These are phyloP conservation scores for Phrixothrix hirtus DNA, from an alignment of 2,888 invertebrate species.

Conservation along the genomic window DNA sequence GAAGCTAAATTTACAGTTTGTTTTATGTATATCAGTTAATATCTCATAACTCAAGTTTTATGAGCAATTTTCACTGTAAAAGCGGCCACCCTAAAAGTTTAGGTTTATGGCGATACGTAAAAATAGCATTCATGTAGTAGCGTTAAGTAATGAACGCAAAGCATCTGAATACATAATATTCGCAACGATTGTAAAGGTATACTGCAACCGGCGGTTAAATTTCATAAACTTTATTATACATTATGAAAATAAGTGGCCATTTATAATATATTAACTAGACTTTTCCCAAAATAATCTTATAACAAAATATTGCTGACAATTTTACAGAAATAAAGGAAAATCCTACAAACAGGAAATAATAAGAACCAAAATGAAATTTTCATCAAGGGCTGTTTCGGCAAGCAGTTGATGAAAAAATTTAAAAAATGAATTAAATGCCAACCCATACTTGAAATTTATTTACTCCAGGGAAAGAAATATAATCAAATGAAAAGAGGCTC, in stretches of 20 bases:
- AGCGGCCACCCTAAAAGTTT: not conserved
- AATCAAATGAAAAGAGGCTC: too few relatives aligned
- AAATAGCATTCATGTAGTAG: not conserved
- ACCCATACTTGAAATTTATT: too few relatives aligned
- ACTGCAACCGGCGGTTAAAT: not conserved
- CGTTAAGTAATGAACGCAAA: not conserved
- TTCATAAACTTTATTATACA: not conserved
- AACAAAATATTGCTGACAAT: too few relatives aligned
- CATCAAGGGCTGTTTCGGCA: too few relatives aligned
- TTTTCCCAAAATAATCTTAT: too few relatives aligned
- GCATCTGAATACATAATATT: not conserved
- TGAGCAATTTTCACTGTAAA: not conserved
- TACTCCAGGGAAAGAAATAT: too few relatives aligned
- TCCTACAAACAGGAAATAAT: too few relatives aligned
- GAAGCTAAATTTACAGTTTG: not conserved
- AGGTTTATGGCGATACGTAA: not conserved
- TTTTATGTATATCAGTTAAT: not conserved
- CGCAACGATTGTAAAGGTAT: not conserved
- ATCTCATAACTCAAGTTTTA: not conserved
- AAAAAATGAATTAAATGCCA: too few relatives aligned
- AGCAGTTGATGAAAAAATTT: too few relatives aligned
- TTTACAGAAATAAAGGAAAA: too few relatives aligned
- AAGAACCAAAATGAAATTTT: too few relatives aligned
- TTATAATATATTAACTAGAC: too few relatives aligned
- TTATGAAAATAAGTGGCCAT: not conserved